Conservation (phyloP, 2,113 vertebrate species). For the Gavialis gangeticus region DNA sequence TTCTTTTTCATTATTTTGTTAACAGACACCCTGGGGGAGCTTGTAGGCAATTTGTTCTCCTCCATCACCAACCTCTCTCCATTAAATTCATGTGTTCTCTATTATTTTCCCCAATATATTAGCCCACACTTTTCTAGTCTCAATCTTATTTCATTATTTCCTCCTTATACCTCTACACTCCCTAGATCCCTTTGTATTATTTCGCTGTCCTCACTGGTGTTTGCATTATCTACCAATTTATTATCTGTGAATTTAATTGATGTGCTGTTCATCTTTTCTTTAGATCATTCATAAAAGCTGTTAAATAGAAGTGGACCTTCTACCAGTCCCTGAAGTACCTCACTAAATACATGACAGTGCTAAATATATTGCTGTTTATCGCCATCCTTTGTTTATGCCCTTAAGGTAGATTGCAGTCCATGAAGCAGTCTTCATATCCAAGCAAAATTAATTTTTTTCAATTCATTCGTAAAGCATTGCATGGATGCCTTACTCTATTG, state of each 20-base stretch:
- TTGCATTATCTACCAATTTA: slow-evolving; percentile 33
- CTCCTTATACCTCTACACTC: background rate
- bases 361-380: background rate
- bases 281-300: slow-evolving; percentile 32
- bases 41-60: background rate
- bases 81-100: background rate
- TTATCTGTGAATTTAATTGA: slow-evolving; percentile 45
- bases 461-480: slow-evolving; percentile 12
- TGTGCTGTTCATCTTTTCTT: slow-evolving; percentile 27
- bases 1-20: background rate
- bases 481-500: background rate
- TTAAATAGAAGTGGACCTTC: slow-evolving; percentile 17
- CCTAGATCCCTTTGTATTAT: background rate
- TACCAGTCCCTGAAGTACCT: background rate
- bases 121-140: background rate
- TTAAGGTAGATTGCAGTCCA: background rate
- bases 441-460: slow-evolving; percentile 40
- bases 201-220: slow-evolving; percentile 25
- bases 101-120: background rate
- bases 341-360: background rate
- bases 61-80: background rate
- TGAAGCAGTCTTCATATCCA: background rate
- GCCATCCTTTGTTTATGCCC: background rate
- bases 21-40: background rate
- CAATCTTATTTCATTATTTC: background rate